Evolutionary conservation across 2,797 vertebrate genomes (phyloP).

Genomic region (Sebastolobus alascanus): DNA sequence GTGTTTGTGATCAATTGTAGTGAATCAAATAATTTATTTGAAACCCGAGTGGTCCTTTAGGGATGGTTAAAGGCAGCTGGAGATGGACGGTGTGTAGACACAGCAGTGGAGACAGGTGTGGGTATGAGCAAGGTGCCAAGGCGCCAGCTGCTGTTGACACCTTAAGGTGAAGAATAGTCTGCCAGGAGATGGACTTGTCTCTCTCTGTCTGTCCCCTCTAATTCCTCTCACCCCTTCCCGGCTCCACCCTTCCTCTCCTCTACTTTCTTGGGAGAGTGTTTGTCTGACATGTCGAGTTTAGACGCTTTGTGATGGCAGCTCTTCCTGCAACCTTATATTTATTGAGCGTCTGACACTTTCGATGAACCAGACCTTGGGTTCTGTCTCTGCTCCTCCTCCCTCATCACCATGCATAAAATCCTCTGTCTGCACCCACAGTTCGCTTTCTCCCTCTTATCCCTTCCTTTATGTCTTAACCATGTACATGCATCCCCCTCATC

Average conservation of each 20-base stretch:
- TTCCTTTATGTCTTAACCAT: conserved; percentile 36
- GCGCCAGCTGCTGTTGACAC: conserved; percentile 74
- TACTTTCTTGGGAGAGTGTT: conserved; percentile 47
- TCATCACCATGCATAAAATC: conserved; percentile 47
- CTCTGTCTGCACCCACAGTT: conserved; percentile 4
- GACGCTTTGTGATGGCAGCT: conserved; percentile 60
- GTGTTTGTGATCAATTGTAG: neutral
- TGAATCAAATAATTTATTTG: neutral
- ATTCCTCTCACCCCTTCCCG: conserved; percentile 36
- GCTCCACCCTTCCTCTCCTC: conserved; percentile 8
- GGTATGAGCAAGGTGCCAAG: conserved; percentile 50
- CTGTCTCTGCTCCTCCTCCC: conserved; percentile 41
- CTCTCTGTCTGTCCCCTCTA: conserved; percentile 57
- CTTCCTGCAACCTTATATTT: conserved; percentile 63
- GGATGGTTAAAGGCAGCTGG: conserved; percentile 25
- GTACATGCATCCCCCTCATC: conserved; percentile 20
- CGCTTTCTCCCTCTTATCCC: neutral
- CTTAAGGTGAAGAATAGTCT: conserved; percentile 68
- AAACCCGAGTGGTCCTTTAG: neutral
- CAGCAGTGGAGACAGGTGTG: conserved; percentile 62
- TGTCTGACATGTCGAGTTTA: conserved; percentile 53
- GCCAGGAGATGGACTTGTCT: conserved; percentile 61
- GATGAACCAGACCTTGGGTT: conserved; percentile 55
- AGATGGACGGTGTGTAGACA: conserved; percentile 22
- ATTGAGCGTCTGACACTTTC: conserved; percentile 70